Evolutionary conservation across 2,113 vertebrate genomes (phyloP).

Genomic region (Lophura nycthemera): DNA sequence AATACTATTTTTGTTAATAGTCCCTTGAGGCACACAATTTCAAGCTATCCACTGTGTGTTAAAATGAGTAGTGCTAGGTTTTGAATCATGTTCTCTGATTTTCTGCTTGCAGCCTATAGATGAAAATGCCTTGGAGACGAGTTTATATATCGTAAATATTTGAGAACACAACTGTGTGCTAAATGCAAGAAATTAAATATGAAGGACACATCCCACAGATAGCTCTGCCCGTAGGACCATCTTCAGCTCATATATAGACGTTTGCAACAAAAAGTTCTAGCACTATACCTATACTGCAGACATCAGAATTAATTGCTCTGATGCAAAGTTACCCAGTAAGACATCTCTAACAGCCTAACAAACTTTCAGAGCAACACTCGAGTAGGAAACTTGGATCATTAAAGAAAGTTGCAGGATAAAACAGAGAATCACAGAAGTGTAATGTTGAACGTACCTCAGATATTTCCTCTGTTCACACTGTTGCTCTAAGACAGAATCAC

Average conservation of each 20-base stretch:
- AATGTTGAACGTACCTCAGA: neutral
- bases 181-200: neutral
- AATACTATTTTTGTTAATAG: slow-evolving; percentile 42
- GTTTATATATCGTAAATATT: slow-evolving; percentile 4
- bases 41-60: neutral
- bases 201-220: neutral
- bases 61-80: neutral
- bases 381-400: neutral
- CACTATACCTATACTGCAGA: neutral
- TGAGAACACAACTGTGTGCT: neutral
- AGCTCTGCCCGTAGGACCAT: neutral
- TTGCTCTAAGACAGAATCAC: neutral
- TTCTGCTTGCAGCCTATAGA: neutral
- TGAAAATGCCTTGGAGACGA: neutral
- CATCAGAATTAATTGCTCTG: neutral
- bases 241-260: neutral
- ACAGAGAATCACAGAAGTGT: accelerated
- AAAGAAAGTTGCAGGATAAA: neutral
- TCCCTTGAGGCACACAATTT: slow-evolving; percentile 20
- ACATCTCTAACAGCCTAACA: neutral
- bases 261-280: neutral
- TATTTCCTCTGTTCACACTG: neutral
- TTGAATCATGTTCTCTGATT: neutral
- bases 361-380: neutral
- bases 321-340: accelerated